phyloP scores from a whole-genome alignment of 2,888 invertebrate genomes.

The Syrista parreyssii region DNA sequence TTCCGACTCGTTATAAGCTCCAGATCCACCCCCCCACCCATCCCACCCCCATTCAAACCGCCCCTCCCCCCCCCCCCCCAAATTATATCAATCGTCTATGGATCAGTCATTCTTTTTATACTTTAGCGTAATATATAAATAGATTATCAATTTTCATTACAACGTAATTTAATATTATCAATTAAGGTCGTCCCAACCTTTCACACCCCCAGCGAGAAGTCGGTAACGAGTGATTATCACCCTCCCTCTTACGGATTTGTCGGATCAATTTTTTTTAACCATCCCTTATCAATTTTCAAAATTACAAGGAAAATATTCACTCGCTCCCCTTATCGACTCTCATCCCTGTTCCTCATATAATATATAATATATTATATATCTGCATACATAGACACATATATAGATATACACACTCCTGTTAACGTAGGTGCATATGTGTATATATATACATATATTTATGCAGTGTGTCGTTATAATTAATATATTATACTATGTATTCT shows the following conservation, averaged over 20 bases:
- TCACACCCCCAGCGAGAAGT: too few species aligned
- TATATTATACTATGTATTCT: slow-evolving; percentile 51
- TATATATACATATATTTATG: slow-evolving; percentile 30
- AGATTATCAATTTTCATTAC: slow-evolving; percentile 47
- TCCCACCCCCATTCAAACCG: too few species aligned
- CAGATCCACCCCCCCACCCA: too few species aligned
- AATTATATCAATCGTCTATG: not conserved
- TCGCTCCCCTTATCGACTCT: not conserved
- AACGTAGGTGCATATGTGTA: slow-evolving; percentile 34
- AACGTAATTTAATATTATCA: slow-evolving; percentile 6
- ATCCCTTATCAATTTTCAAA: too few species aligned
- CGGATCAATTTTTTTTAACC: too few species aligned
- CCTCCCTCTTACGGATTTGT: too few species aligned
- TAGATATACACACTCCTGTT: slow-evolving; percentile 33
- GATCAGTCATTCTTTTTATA: slow-evolving; percentile 15
- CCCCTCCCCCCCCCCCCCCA: not conserved
- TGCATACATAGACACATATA: slow-evolving; percentile 41
- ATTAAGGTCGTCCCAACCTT: slow-evolving; percentile 3
- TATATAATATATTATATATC: slow-evolving; percentile 32
- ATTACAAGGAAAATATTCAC: too few species aligned
- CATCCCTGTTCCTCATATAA: slow-evolving; percentile 11
- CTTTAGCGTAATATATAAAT: slow-evolving; percentile 42
- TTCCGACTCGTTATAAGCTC: not conserved
- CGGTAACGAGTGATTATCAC: too few species aligned
- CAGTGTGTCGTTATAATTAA: slow-evolving; percentile 39